phyloP scores from a whole-genome alignment of 2,888 invertebrate species.

The Trissonchulus latispiculum region DNA sequence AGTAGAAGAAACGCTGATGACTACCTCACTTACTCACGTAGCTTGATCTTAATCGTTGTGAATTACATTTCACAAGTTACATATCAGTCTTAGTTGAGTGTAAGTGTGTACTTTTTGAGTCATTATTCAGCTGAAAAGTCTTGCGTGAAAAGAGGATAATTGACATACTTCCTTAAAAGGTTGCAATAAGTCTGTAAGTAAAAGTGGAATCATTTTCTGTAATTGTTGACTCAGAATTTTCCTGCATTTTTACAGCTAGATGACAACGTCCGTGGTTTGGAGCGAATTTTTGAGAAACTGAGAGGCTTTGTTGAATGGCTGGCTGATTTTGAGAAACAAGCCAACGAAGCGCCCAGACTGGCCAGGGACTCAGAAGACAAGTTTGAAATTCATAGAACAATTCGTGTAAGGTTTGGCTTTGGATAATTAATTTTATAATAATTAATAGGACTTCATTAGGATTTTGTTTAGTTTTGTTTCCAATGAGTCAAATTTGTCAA shows the following conservation, averaged over 20 bases:
- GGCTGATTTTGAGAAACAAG: background rate
- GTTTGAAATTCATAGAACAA: background rate
- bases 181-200: background rate
- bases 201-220: background rate
- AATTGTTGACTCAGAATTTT: no score
- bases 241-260: background rate
- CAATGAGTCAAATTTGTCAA: no score
- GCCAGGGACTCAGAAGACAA: background rate
- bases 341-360: background rate
- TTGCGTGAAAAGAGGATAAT: background rate
- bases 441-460: no score
- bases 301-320: background rate
- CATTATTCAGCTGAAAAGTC: no score
- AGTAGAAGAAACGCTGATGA: no score
- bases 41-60: no score
- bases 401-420: background rate
- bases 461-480: no score
- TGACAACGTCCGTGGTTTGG: background rate
- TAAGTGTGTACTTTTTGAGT: no score
- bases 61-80: no score
- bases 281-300: background rate
- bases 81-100: no score
- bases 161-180: background rate
- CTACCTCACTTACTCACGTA: no score
- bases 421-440: no score